A percentile compares a stretch with the other conserved stretches of the same genome.
phyloP scores from a whole-genome alignment of 2,113 vertebrate genomes.

The Perca schrenkii region DNA sequence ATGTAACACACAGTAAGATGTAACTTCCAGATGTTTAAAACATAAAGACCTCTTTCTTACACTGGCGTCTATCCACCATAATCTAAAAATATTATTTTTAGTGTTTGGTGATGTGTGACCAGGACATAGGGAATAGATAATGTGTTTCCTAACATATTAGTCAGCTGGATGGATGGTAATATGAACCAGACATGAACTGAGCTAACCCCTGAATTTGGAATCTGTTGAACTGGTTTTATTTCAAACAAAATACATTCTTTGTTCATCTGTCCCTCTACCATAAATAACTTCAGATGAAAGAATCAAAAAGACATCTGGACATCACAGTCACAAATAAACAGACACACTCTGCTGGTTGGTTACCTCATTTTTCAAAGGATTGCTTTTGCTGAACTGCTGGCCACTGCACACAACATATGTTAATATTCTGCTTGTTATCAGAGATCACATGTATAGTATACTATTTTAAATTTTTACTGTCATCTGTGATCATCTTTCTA shows the following conservation, averaged over 20 bases:
- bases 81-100: background rate
- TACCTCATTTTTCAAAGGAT: background rate
- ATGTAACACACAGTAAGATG: constrained; percentile 4
- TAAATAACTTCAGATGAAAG: constrained; percentile 1
- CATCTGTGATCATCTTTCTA: constrained; percentile 7
- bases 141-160: constrained; percentile 61
- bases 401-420: background rate
- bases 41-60: background rate
- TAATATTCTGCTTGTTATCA: background rate
- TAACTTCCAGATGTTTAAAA: constrained; percentile 27
- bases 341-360: background rate
- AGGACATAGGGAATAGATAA: constrained; percentile 68
- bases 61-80: background rate
- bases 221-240: constrained; percentile 67
- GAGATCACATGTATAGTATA: background rate
- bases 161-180: constrained; percentile 75
- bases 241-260: constrained; percentile 64
- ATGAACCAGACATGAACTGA: constrained; percentile 78
- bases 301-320: constrained; percentile 34
- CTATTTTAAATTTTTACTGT: background rate
- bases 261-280: constrained; percentile 27
- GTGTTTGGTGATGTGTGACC: constrained; percentile 32
- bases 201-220: constrained; percentile 63
- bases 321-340: constrained; percentile 15
- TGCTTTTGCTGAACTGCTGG: background rate